Evolutionary conservation across 2,888 invertebrate species (phyloP).

Genomic region (Prosapia bicincta): DNA sequence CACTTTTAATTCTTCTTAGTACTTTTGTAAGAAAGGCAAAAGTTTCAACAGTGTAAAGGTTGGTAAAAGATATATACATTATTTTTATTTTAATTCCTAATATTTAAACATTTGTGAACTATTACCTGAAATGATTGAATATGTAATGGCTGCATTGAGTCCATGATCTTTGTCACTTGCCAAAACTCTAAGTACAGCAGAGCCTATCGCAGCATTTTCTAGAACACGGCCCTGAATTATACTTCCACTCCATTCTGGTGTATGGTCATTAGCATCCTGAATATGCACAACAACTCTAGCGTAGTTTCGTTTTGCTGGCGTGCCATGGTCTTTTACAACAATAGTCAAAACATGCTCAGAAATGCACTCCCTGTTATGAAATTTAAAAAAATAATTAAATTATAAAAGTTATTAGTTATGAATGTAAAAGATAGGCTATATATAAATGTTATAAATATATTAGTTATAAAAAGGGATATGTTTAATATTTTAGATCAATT

Average conservation of each 20-base stretch:
- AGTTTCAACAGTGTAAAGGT: too few species aligned
- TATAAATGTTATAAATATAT: too few species aligned
- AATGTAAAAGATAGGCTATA: too few species aligned
- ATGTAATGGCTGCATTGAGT: constrained; percentile 72
- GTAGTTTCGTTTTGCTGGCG: constrained; percentile 79
- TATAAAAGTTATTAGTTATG: too few species aligned
- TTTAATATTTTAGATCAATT: too few species aligned
- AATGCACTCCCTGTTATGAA: constrained; percentile 60
- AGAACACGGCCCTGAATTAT: constrained; percentile 73
- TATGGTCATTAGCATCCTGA: constrained; percentile 84
- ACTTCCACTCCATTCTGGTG: constrained; percentile 78
- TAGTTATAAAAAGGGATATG: too few species aligned
- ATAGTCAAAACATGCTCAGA: constrained; percentile 78
- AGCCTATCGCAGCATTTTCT: constrained; percentile 68
- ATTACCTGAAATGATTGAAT: constrained; percentile 77
- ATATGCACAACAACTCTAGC: constrained; percentile 76
- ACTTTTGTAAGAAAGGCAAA: too few species aligned
- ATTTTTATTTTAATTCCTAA: too few species aligned
- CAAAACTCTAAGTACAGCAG: constrained; percentile 65
- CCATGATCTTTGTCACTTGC: constrained; percentile 82
- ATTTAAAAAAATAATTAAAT: not conserved
- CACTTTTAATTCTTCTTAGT: too few species aligned
- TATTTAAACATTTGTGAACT: not conserved
- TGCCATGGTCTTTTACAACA: constrained; percentile 85
- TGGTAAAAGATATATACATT: too few species aligned